A percentile compares a stretch with the other conserved stretches of the same genome.
These are phyloP conservation scores for Chloroclystis v-ata DNA, from an alignment of 2,888 invertebrate species.

Conservation along the genomic window DNA sequence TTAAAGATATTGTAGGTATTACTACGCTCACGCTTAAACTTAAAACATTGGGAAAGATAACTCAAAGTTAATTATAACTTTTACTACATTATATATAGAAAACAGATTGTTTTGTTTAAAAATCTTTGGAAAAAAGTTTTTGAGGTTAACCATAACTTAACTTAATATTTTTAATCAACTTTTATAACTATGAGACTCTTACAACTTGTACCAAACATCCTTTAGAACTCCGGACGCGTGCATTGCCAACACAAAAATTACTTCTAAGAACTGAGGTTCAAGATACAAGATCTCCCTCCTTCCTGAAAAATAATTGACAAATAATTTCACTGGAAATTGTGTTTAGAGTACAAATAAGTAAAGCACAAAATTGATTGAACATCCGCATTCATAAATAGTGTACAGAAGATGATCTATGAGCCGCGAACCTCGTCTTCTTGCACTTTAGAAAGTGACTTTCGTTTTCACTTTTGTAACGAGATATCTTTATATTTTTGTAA, in stretches of 20 bases:
- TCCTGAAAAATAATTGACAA: conserved; percentile 33
- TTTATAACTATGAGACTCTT: no score
- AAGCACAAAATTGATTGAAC: conserved; percentile 22
- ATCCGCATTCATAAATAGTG: conserved; percentile 56
- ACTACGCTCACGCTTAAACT: no score
- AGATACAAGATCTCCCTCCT: conserved; percentile 72
- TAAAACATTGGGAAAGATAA: no score
- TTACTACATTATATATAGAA: no score
- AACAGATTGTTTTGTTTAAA: no score
- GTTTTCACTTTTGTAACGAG: conserved; percentile 69
- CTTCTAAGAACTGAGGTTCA: conserved; percentile 68
- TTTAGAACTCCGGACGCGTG: conserved; percentile 60
- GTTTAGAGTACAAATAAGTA: neutral
- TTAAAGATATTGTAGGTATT: no score
- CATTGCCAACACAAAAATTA: conserved; percentile 64
- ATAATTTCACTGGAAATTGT: neutral
- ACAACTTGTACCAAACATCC: conserved; percentile 45
- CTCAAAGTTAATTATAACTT: no score
- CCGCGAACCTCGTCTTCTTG: conserved; percentile 48
- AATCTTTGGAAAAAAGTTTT: no score
- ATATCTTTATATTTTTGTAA: conserved; percentile 66
- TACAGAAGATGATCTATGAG: conserved; percentile 52
- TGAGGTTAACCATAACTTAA: no score
- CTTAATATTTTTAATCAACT: no score
- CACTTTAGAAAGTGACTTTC: conserved; percentile 71